Base-by-base conservation (phyloP, 2,888 invertebrate species). In the Lasius fuliginosus region DNA sequence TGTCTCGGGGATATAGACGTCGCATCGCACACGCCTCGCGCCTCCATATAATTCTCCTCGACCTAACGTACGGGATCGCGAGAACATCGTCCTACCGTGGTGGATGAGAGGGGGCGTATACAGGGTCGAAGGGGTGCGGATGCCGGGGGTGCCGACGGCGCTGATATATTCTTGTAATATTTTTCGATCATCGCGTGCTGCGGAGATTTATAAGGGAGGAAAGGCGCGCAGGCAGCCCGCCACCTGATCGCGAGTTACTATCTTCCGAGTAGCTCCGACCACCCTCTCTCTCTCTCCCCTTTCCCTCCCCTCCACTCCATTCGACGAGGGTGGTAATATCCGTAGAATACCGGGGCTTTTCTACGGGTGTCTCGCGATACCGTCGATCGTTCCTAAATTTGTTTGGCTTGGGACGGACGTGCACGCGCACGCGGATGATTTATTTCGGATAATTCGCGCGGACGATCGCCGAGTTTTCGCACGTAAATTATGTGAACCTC, bases 101-200 rank as follows among this genome's bases (percentile, higher is more conserved):
- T 60, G 67, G 46, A 49, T 75, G 75, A 40, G 30, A 82, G 85
- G 75, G 69, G 67, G 62, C 62, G 75, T 58, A 84, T 81, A 79
- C 71, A 71, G 77, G 85, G 67, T 68, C 77, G 53, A 62, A 58
- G 76, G 68, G 27, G 73, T 60, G 85, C 76, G 71, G 71, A 84
- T 81, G 60, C 75, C 23, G 69, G 87, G 92, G 92, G 92, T 92
- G 95, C 91, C 93, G 94, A 94, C 94, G 92, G 90, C 89, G 90
- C 93, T 95, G 95, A 95, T 95, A 95, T 95, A 95, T 95, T 94
- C 93, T 93, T 92, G 94, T 93, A 95, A 95, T 95, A 95, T 95
- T 95, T 95, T 94, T 95, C 94, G 95, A 95, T 95, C 94, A 95
- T 95, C 94, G 94, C 94, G 94, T 94, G 94, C 94, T 92, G 92